phyloP scores from a whole-genome alignment of 2,113 vertebrate species.

The Amia ocellicauda region DNA sequence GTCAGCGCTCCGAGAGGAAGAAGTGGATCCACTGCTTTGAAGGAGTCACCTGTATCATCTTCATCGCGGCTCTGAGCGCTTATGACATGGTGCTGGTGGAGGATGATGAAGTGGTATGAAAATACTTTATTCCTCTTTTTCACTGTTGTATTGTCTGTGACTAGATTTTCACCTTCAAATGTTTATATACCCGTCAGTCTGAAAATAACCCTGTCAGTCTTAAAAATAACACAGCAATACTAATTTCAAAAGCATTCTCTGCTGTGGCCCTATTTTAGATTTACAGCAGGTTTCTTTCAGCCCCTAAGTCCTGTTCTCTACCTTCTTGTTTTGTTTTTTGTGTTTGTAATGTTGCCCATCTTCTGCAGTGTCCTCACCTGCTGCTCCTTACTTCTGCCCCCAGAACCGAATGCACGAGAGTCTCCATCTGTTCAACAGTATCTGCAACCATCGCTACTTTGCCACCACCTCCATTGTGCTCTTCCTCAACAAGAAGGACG shows the following conservation, averaged over 20 bases:
- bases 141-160: too few species aligned
- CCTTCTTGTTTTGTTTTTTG: too few species aligned
- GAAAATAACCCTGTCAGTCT: background rate
- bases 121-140: too few species aligned
- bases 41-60: conserved; percentile 96
- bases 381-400: conserved; percentile 1
- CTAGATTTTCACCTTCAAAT: too few species aligned
- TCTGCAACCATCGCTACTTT: conserved; percentile 97
- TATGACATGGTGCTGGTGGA: conserved; percentile 95
- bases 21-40: conserved; percentile 99
- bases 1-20: conserved; percentile 94
- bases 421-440: conserved; percentile 98
- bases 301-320: too few species aligned
- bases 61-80: conserved; percentile 92
- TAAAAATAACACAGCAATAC: background rate
- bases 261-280: too few species aligned
- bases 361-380: background rate
- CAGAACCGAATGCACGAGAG: conserved; percentile 99
- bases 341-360: background rate
- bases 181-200: too few species aligned
- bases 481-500: conserved; percentile 98
- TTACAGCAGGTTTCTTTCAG: too few species aligned
- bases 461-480: conserved; percentile 93
- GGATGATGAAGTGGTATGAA: conserved; percentile 86
- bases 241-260: background rate